Evolutionary conservation across 2,888 invertebrate genomes (phyloP), one percentile per base, ranked within the genome.

Genomic region (Gonocerus acuteangulatus): DNA sequence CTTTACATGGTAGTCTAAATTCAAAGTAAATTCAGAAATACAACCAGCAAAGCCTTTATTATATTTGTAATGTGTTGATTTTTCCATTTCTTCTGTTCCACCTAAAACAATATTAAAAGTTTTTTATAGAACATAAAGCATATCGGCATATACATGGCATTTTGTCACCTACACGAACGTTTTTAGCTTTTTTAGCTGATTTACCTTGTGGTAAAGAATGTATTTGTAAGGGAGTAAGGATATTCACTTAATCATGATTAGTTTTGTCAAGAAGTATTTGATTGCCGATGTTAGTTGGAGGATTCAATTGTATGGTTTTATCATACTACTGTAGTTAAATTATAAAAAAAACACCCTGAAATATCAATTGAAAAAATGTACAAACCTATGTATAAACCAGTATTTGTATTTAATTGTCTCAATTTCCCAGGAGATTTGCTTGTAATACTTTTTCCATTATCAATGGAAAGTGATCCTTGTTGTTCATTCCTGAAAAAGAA

Each of bases 381-480:
- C 42, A 21, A 76, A 90, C 95, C 95, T 70, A 95, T 84, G 76
- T 87, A 95, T 54, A 95, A 82, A 67, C 92, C 89, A 65, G 89
- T 89, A 71, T 92, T 86, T 11, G 89, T 88, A 73, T 92, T 90
- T 48, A 92, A 78, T 73, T 89, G 88, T 68, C 86, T 84, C 66
- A 91, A 80, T 71, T 85, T 85, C 52, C 94, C 94, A 0, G 91
- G 91, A 11, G 93, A 87, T 68, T 86, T 84, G 51, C 86, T 85
- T 1, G 88, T 86, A 22, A 86, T 80, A 3, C 88, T 85, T 56
- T 87, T 86, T 57, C 88, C 83, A 48, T 89, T 89, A 75, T 95
- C 95, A n/a, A 95, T 88, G 69, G 89, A 86, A 57, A 95, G 75
- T 22, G 87, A 85, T 7, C 92, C 92, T 68, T 89, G 86, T 75